Percentiles rank a stretch among this genome's conserved stretches.
phyloP scores from a whole-genome alignment of 2,113 vertebrate species.

The Danionella cerebrum region DNA sequence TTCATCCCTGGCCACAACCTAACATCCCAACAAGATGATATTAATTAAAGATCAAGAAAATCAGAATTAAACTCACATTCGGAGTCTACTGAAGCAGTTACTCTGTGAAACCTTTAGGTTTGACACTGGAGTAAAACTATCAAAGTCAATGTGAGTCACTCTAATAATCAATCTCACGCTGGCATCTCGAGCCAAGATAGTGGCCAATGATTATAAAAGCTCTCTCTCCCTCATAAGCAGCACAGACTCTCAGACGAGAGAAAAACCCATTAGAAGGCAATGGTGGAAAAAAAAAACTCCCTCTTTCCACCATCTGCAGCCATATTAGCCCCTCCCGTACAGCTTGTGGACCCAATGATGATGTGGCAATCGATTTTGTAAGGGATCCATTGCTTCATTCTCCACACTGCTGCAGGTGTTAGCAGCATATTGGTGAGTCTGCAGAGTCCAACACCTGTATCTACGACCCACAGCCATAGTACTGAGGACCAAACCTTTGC shows the following conservation, averaged over 20 bases:
- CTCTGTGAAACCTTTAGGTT: background rate
- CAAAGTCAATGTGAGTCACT: constrained; percentile 1
- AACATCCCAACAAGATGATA: background rate
- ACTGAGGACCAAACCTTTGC: no score
- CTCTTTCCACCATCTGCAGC: background rate
- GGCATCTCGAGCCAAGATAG: constrained; percentile 1
- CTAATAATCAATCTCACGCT: constrained; percentile 11
- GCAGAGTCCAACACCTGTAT: constrained; percentile 7
- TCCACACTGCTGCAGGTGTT: constrained; percentile 1
- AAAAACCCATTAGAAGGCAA: constrained; percentile 7
- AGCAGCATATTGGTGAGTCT: constrained; percentile 4
- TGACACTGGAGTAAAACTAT: constrained; percentile 5
- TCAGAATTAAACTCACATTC: background rate
- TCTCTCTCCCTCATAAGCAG: background rate
- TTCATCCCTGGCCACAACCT: background rate
- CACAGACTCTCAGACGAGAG: background rate
- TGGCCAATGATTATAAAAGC: constrained; percentile 16
- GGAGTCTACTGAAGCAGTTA: background rate
- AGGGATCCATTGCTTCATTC: background rate
- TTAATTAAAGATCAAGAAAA: background rate
- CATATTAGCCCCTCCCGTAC: background rate
- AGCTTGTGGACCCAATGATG: constrained; percentile 9
- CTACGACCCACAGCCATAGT: no score
- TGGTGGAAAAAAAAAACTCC: background rate
- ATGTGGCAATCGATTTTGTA: constrained; percentile 28